A percentile compares a stretch with the other conserved stretches of the same genome.
These are phyloP conservation scores for Albula glossodonta DNA, from an alignment of 2,113 vertebrate species.

Conservation along the genomic window DNA sequence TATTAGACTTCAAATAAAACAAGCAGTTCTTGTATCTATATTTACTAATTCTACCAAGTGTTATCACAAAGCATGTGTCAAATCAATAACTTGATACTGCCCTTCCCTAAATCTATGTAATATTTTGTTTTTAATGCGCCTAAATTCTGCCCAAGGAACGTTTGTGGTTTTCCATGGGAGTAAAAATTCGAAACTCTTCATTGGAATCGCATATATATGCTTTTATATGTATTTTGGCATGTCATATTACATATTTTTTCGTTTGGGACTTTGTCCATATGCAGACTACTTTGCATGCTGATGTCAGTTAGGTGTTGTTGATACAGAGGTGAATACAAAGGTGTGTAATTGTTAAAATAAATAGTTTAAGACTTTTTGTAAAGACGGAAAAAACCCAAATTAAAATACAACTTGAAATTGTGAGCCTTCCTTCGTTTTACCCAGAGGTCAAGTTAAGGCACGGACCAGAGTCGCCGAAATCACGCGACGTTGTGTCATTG, in stretches of 20 bases:
- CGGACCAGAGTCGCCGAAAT: slow-evolving; percentile 39
- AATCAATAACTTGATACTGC: too few relatives aligned
- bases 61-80: too few relatives aligned
- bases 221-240: neutral
- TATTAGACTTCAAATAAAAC: too few relatives aligned
- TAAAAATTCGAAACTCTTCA: neutral
- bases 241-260: neutral
- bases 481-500: slow-evolving; percentile 53
- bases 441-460: slow-evolving; percentile 59
- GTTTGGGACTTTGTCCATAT: too few relatives aligned
- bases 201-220: neutral
- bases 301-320: neutral
- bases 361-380: neutral
- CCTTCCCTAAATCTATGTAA: too few relatives aligned
- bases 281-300: neutral
- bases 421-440: slow-evolving; percentile 8
- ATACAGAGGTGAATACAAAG: too few relatives aligned
- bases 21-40: too few relatives aligned
- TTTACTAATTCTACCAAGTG: too few relatives aligned
- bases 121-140: neutral
- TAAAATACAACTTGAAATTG: neutral
- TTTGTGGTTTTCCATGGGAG: neutral
- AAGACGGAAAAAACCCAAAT: neutral
- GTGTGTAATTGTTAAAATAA: neutral
- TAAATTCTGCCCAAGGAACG: neutral